Evolutionary conservation across 2,797 vertebrate species (phyloP).

Genomic region (Leucoraja ocellata): DNA sequence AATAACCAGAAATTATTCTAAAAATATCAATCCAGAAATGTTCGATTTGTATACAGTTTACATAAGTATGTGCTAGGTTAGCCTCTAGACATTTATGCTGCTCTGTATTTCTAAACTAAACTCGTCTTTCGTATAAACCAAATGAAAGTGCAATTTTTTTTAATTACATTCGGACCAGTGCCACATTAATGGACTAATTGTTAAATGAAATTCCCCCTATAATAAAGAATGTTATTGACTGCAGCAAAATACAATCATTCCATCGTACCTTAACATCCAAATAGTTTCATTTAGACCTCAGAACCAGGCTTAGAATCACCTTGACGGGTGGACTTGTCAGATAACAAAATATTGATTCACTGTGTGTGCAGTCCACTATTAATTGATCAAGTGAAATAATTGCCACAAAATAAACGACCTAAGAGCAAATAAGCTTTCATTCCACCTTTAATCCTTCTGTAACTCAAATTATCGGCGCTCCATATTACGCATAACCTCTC

Average conservation of each 20-base stretch:
- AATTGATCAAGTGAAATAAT: constrained; percentile 17
- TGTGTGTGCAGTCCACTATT: neutral
- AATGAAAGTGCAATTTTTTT: neutral
- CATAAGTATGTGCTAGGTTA: too few species aligned
- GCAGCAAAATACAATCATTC: neutral
- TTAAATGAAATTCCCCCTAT: neutral
- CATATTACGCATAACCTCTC: neutral
- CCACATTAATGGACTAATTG: neutral
- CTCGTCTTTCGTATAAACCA: too few species aligned
- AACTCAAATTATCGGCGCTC: constrained; percentile 15
- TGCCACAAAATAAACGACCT: neutral
- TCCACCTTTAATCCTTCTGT: constrained; percentile 26
- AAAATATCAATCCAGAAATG: too few species aligned
- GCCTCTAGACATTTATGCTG: too few species aligned
- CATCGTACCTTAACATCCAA: neutral
- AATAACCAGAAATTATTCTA: too few species aligned
- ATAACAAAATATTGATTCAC: constrained; percentile 37
- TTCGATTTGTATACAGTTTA: too few species aligned
- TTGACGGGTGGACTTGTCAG: constrained; percentile 5
- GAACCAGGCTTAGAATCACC: constrained; percentile 11
- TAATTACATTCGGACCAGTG: neutral
- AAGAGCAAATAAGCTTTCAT: constrained; percentile 8
- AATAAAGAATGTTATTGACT: neutral
- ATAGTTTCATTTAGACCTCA: neutral
- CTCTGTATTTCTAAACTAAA: too few species aligned